Evolutionary conservation across 2,888 invertebrate genomes (phyloP).

Genomic region (Molorchus minor): DNA sequence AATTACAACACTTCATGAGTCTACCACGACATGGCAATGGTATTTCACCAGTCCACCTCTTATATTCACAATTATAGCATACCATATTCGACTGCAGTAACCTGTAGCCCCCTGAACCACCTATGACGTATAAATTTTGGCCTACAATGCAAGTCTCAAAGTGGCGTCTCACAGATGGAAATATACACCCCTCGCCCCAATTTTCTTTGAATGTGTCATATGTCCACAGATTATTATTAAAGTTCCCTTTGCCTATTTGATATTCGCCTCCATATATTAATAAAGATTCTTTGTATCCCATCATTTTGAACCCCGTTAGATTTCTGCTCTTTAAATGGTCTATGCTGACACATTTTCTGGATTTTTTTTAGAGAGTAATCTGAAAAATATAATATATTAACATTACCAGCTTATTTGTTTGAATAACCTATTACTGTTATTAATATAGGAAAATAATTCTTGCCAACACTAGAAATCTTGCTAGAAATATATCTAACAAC

Average conservation of each 20-base stretch:
- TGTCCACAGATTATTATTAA: constrained; percentile 57
- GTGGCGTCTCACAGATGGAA: constrained; percentile 56
- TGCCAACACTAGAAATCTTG: not conserved
- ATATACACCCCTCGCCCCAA: constrained; percentile 54
- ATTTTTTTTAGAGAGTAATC: constrained; percentile 32
- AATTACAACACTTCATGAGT: constrained; percentile 54
- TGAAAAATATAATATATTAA: constrained; percentile 26
- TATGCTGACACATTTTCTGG: constrained; percentile 38
- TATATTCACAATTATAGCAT: constrained; percentile 54
- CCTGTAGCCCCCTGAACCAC: constrained; percentile 48
- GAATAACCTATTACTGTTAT: not conserved
- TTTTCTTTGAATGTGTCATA: constrained; percentile 53
- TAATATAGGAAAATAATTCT: not conserved
- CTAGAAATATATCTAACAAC: no score
- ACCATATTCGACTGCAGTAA: constrained; percentile 56
- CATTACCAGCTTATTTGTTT: not conserved
- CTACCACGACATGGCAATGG: constrained; percentile 48
- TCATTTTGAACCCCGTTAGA: constrained; percentile 51
- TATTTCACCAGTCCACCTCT: constrained; percentile 51
- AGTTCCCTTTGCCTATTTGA: constrained; percentile 53
- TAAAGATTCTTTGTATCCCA: constrained; percentile 56
- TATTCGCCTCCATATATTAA: constrained; percentile 59
- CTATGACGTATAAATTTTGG: constrained; percentile 55
- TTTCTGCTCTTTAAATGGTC: constrained; percentile 39
- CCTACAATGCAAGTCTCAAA: constrained; percentile 56